Base-by-base conservation (phyloP, 2,113 vertebrate genomes). In the Erpornis zantholeuca region DNA sequence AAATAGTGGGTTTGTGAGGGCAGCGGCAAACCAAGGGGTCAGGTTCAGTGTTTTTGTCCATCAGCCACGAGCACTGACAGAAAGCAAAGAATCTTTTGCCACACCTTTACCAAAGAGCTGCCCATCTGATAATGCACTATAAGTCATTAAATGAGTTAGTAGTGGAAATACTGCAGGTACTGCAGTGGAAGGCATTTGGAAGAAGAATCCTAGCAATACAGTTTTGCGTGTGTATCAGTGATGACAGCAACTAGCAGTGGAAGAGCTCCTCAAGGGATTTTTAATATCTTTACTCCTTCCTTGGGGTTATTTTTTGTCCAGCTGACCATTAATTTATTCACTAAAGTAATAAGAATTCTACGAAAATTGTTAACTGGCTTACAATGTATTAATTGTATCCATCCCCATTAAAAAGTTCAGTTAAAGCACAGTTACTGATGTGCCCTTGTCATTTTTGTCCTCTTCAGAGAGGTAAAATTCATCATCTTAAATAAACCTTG, bases 31-130 rank as follows among this genome's bases (percentile, higher is more conserved):
- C 97, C 99, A 99, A 96, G 99, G 99, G 1, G 98, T 99, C 70
- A 98, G 97, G n/a, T 99, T 99, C 96, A 99, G 99, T 38, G 99
- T 99, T 71, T 99, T 99, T 91, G 97, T 99, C 72, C 99, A 99
- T 96, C 98, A 99, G 78, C 99, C 99, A 0, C 98, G 99, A 64
- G 99, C 99, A 0, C 79, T 99, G 88, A 99, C 99, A 2, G 99
- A 99, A 88, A 99, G 99, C 71, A 99, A 99, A 96, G 99, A 99
- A 94, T 98, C 98, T 96, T 94, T 98, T 88, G 99, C 99, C 44
- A 98, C 96, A 4, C 98, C 98, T 66, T 92, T 99, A 96, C 98
- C 96, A 97, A 98, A 97, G 94, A 60, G 56, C 29, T 95, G 54
- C 36, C 49, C 50, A 11, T 42, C 66, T 33, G 91, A 86, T 36